A percentile compares a stretch with the other conserved stretches of the same genome.
These are phyloP conservation scores for Rotaria magnacalcarata DNA, from an alignment of 2,888 invertebrate species.

Conservation along the genomic window DNA sequence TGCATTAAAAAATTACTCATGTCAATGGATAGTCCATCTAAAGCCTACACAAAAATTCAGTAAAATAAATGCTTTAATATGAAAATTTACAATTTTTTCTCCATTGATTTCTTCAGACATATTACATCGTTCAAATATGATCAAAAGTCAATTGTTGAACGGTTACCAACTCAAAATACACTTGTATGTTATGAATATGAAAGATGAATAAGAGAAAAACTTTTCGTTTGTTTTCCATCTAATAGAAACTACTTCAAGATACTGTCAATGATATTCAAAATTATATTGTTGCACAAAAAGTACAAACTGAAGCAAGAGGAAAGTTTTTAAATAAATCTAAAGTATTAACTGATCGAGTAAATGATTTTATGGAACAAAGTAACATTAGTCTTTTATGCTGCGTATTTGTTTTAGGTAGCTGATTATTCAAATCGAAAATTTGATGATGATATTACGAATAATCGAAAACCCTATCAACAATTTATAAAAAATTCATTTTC, in stretches of 20 bases:
- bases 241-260: background rate
- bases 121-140: background rate
- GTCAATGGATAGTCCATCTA: background rate
- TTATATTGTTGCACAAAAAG: background rate
- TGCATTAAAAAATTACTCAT: conserved; percentile 16
- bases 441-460: background rate
- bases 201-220: too few species aligned
- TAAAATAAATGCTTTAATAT: background rate
- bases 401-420: background rate
- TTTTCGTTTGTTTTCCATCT: too few species aligned
- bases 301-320: background rate
- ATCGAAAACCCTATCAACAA: background rate
- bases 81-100: background rate
- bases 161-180: background rate
- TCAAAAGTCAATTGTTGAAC: background rate
- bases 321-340: background rate
- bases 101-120: background rate
- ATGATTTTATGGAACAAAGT: background rate
- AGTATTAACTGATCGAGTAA: background rate
- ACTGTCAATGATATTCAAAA: background rate
- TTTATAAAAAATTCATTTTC: background rate
- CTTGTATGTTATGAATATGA: background rate
- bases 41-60: background rate
- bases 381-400: background rate
- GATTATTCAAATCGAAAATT: background rate